Percentiles rank a stretch among this genome's conserved stretches.
phyloP scores from a whole-genome alignment of 2,113 vertebrate species.

The Stigmatopora argus region DNA sequence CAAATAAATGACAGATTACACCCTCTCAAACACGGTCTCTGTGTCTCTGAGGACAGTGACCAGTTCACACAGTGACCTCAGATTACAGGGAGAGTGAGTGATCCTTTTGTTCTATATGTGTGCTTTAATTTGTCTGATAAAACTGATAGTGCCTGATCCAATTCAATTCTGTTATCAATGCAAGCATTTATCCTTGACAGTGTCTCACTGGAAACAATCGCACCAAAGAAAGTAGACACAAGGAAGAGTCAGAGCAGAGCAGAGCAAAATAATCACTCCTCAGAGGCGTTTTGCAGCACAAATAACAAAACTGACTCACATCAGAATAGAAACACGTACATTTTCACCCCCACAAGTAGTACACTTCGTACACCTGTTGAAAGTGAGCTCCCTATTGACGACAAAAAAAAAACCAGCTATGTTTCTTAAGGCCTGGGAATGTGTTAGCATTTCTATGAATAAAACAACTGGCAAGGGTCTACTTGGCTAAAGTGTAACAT shows the following conservation, averaged over 20 bases:
- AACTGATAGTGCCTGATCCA: neutral
- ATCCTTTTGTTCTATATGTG: neutral
- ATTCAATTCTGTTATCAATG: neutral
- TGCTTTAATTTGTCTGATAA: neutral
- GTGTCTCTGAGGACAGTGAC: neutral
- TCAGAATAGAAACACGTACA: neutral
- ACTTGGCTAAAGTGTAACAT: too few relatives aligned
- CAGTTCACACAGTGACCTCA: neutral
- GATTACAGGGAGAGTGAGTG: neutral
- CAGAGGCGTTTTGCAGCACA: neutral
- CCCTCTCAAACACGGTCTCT: neutral
- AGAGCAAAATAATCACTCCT: constrained; percentile 3
- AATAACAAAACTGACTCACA: neutral
- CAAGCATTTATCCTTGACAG: neutral
- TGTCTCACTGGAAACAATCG: neutral
- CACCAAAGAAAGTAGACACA: constrained; percentile 1
- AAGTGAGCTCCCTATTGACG: neutral
- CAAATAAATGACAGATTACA: too few relatives aligned
- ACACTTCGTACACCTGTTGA: neutral
- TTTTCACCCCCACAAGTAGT: neutral
- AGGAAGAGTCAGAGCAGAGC: neutral
- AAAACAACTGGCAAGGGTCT: neutral
- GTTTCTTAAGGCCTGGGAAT: neutral
- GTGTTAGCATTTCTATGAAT: neutral
- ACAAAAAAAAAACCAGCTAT: neutral